Evolutionary conservation across 2,888 invertebrate genomes (phyloP), one percentile per base, ranked within the genome.

Genomic region (Pammene fasciana): DNA sequence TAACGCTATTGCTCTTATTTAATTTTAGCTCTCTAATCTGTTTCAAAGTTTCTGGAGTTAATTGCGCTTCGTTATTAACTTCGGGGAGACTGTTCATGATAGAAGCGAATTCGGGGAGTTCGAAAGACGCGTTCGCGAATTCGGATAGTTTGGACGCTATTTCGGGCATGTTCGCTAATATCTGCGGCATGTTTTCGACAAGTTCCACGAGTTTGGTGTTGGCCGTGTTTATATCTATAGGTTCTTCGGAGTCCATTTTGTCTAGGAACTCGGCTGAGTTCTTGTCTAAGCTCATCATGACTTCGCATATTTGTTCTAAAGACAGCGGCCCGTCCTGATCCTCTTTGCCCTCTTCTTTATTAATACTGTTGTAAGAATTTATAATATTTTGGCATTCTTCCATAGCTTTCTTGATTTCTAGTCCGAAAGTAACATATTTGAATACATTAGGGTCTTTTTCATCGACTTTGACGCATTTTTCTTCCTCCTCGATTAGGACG

Each of bases 351-450:
- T 83, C 78, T n/a, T 79, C 77, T 8, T 79, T 81, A 10, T 84
- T 85, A 64, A 85, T 84, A 72, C 80, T 85, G 72, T 88, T 89
- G 26, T 89, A 90, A 0, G 90, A 88, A 56, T 90, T 89, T 2
- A 92, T 92, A 18, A 92, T 90, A 73, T 90, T 89, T 77, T 92
- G 90, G 71, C 92, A 91, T 50, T 92, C 91, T 67, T 92, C 92
- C 89, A 92, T 90, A 0, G 91, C 91, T 72, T 89, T 91, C 70
- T 91, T 92, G 6, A 92, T 89, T 78, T 92, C 90, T 34, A 91
- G 45, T 0, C 92, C 90, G 36, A 91, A 90, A 0, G 87, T 87
- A 0, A 90, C 88, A 46, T 91, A 90, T 41, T 90, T 92, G 52
- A 87, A 87, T 0, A 89, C 81, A 54, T 85, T 87, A 0, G 85